A percentile compares a stretch with the other conserved stretches of the same genome.
Evolutionary conservation across 2,797 vertebrate species (phyloP).

Genomic region (Platalea minor): DNA sequence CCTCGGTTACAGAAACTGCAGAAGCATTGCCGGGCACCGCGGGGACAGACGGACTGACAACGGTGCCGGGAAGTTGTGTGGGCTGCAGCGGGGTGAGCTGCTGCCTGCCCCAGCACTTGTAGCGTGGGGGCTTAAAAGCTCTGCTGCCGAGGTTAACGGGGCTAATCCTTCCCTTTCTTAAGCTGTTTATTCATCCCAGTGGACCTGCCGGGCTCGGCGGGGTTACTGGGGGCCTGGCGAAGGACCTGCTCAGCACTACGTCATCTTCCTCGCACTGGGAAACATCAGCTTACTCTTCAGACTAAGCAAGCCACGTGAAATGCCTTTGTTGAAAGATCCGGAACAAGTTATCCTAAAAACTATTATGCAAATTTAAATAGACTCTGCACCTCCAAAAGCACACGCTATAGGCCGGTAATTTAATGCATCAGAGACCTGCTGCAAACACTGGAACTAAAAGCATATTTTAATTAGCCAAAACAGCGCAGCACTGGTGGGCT

Average conservation of each 20-base stretch:
- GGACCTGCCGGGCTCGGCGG: background rate
- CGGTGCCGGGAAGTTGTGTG: background rate
- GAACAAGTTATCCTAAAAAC: background rate
- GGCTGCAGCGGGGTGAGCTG: background rate
- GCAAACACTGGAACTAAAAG: background rate
- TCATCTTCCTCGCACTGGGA: background rate
- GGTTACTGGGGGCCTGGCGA: background rate
- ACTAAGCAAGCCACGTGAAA: background rate
- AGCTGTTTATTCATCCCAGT: background rate
- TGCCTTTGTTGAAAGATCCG: background rate
- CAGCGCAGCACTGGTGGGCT: background rate
- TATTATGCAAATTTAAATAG: background rate
- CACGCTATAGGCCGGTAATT: background rate
- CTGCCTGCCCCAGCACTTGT: background rate
- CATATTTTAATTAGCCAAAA: background rate
- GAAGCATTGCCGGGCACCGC: background rate
- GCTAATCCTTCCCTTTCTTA: background rate
- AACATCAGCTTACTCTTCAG: background rate
- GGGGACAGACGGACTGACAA: background rate
- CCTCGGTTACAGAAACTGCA: background rate
- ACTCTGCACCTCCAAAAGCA: background rate
- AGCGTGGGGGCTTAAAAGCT: background rate
- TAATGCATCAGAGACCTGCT: background rate
- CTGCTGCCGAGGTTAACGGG: background rate
- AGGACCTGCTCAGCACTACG: background rate